phyloP scores from a whole-genome alignment of 2,888 invertebrate genomes.

The Minunthozetes semirufus region DNA sequence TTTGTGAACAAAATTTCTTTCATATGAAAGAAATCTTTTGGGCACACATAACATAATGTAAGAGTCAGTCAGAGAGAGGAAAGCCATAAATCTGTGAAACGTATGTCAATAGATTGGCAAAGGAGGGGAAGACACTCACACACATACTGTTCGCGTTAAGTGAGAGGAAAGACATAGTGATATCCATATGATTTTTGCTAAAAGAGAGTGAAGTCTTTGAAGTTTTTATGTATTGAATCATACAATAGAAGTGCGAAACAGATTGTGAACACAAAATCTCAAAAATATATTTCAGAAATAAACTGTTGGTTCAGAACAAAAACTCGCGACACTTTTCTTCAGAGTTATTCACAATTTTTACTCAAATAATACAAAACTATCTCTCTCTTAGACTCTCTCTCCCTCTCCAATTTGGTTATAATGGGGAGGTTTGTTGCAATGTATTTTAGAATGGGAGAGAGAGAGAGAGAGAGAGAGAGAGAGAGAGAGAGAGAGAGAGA shows the following conservation, averaged over 20 bases:
- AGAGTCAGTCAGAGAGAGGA: too few relatives aligned
- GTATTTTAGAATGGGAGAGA: too few relatives aligned
- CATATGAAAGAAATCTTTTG: background rate
- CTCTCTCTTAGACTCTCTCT: background rate
- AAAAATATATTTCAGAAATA: background rate
- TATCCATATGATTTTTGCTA: background rate
- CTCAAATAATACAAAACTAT: background rate
- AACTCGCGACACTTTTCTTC: background rate
- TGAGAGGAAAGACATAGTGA: background rate
- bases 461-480: too few relatives aligned
- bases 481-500: too few relatives aligned
- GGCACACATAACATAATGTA: background rate
- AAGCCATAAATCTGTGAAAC: conserved; percentile 3
- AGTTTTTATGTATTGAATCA: background rate
- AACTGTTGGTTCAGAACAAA: background rate
- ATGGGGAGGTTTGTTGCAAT: too few relatives aligned
- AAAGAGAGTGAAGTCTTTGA: background rate
- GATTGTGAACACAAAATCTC: background rate
- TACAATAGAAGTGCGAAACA: background rate
- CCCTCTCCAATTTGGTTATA: too few relatives aligned
- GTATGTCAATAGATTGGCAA: background rate
- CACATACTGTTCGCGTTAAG: background rate
- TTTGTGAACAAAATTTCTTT: background rate
- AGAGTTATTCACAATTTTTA: background rate
- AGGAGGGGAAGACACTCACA: background rate